phyloP scores from a whole-genome alignment of 2,888 invertebrate genomes.

The Tridacna gigas region DNA sequence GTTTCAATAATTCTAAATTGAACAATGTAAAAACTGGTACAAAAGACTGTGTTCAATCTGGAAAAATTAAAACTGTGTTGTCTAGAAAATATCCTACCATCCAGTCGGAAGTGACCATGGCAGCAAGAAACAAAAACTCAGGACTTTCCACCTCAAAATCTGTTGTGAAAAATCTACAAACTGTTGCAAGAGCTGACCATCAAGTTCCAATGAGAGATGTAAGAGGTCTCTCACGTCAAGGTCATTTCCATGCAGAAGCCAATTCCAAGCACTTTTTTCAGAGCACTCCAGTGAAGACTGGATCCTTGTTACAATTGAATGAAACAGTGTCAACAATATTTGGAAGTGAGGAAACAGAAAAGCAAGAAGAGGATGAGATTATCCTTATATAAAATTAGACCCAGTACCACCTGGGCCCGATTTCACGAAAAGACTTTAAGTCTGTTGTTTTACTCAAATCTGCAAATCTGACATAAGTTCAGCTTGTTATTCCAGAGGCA shows the following conservation, averaged over 20 bases:
- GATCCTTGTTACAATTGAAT: slow-evolving; percentile 36
- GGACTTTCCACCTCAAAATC: not conserved
- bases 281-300: slow-evolving; percentile 51
- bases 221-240: not conserved
- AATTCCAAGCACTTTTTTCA: slow-evolving; percentile 33
- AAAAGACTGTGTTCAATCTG: not conserved
- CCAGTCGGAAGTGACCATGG: not conserved
- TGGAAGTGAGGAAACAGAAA: slow-evolving; percentile 44
- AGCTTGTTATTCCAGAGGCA: too few relatives aligned
- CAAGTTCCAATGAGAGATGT: not conserved
- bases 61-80: slow-evolving; percentile 22
- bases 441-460: not conserved
- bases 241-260: not conserved
- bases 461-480: not conserved
- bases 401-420: not conserved
- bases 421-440: not conserved
- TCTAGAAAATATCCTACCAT: not conserved
- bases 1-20: not conserved
- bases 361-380: slow-evolving; percentile 43
- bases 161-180: not conserved
- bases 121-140: not conserved
- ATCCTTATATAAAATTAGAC: slow-evolving; percentile 21
- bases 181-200: not conserved
- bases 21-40: not conserved
- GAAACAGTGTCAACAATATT: slow-evolving; percentile 53